Conservation (phyloP, 1,140 invertebrate genomes). For the Metopolophium dirhodum region DNA sequence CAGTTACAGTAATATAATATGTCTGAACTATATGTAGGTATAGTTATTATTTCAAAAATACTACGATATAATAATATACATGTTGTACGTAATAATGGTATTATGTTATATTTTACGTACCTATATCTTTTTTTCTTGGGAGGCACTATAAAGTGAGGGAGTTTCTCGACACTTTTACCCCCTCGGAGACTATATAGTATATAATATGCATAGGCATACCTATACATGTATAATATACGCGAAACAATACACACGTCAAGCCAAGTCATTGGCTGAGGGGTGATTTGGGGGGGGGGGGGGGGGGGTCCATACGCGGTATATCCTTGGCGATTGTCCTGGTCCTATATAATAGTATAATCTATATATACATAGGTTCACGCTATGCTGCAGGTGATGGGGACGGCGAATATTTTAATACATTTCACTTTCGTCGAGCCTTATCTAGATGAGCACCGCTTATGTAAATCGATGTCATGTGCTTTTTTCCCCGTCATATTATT, state of each 20-base stretch:
- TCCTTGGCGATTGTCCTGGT: not conserved
- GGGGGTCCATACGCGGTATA: not conserved
- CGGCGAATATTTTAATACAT: not conserved
- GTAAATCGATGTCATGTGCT: slow-evolving; percentile 43
- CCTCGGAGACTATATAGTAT: not conserved
- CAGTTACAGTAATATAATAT: slow-evolving; percentile 22
- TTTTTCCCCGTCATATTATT: not conserved
- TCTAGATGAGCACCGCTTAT: slow-evolving; percentile 28
- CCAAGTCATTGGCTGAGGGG: not conserved
- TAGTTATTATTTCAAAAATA: not conserved
- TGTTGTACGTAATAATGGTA: not conserved
- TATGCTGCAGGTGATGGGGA: slow-evolving; percentile 14
- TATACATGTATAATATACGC: too few species aligned
- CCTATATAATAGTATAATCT: not conserved
- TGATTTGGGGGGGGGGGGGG: not conserved
- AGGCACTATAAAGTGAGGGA: not conserved
- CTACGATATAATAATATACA: not conserved
- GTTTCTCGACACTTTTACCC: not conserved
- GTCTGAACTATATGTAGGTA: not conserved
- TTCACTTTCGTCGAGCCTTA: not conserved
- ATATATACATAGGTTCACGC: not conserved
- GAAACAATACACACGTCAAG: not conserved
- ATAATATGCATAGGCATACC: too few species aligned
- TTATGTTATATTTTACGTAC: not conserved
- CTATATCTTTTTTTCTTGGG: not conserved